These are phyloP conservation scores for Periplaneta americana DNA, from an alignment of 1,140 invertebrate species.

Conservation along the genomic window DNA sequence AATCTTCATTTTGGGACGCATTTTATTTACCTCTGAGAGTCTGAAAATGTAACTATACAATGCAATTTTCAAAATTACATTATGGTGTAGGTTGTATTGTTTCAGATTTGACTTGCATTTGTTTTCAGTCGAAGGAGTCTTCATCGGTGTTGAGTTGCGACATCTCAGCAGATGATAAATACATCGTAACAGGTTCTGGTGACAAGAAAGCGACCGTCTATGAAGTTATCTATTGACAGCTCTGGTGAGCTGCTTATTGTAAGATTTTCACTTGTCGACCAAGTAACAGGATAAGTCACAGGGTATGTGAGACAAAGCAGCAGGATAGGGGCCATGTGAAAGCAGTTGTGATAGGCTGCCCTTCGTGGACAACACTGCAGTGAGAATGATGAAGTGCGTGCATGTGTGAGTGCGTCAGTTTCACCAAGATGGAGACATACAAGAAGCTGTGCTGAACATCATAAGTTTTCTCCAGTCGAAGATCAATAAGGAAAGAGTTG, in stretches of 20 bases:
- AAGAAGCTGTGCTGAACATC: background rate
- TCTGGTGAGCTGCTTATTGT: background rate
- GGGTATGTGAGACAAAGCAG: background rate
- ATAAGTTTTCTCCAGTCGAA: background rate
- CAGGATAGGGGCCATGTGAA: background rate
- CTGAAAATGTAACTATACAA: too few relatives aligned
- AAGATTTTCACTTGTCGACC: background rate
- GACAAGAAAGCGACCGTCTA: conserved; percentile 99
- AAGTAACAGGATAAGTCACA: background rate
- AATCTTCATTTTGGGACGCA: too few relatives aligned
- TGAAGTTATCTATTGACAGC: conserved; percentile 87
- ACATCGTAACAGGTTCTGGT: conserved; percentile 97
- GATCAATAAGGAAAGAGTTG: background rate
- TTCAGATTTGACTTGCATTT: too few relatives aligned
- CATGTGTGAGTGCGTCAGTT: background rate
- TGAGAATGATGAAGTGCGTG: background rate
- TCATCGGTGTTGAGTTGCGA: conserved; percentile 98
- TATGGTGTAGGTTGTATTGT: too few relatives aligned
- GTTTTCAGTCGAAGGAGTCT: conserved; percentile 90
- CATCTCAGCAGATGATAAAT: conserved; percentile 97
- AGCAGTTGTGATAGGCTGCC: background rate
- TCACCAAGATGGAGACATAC: background rate
- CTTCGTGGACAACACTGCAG: background rate
- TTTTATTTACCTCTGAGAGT: too few relatives aligned
- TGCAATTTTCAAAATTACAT: too few relatives aligned